Base-by-base conservation (phyloP, 2,113 vertebrate species). In the Camelus dromedarius region DNA sequence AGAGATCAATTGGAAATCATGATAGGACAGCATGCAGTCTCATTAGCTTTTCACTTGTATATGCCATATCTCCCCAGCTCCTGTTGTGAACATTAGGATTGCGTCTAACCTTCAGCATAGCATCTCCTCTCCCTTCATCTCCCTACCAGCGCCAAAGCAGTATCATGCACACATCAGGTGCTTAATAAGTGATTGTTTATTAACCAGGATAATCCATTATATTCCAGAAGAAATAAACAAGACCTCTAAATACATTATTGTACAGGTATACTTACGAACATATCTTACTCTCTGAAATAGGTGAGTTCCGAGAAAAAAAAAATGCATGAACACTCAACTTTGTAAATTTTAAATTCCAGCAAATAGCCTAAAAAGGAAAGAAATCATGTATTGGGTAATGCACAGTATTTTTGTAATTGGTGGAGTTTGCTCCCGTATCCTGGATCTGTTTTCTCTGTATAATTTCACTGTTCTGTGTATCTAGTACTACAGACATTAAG, bases 321-420 rank as follows among this genome's bases (percentile, higher is more conserved):
- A 19, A 8, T 18, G 20, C 56, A 35, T 20, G 8, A 19, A 2
- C 19, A 26, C 16, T 64, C 32, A 58, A 69, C 54, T 81, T 89
- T 80, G 2, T 54, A 64, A 70, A 76, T 85, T 50, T 85, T 77
- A 75, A 90, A 70, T 93, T 91, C 56, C 2, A 67, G 16, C 4
- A 90, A 82, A 70, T 35, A 72, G 3, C 2, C 82, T 80, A 30
- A 84, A 62, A 91, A 26, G 11, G 82, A 95, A 91, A 54, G 30
- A 24, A 66, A 85, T 67, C 50, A 76, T 60, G 75, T 85, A 48
- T 80, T 91, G 20, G 42, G 42, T 52, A 85, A 30, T 60, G 8
- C 13, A 32, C 3, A 89, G 35, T 84, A 91, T 19, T 77, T 96
- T 82, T 85, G 24, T 86, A 30, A 24, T 91, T 91, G 69, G 30